Conservation (phyloP, 2,888 invertebrate genomes). For the Nomada flava region DNA sequence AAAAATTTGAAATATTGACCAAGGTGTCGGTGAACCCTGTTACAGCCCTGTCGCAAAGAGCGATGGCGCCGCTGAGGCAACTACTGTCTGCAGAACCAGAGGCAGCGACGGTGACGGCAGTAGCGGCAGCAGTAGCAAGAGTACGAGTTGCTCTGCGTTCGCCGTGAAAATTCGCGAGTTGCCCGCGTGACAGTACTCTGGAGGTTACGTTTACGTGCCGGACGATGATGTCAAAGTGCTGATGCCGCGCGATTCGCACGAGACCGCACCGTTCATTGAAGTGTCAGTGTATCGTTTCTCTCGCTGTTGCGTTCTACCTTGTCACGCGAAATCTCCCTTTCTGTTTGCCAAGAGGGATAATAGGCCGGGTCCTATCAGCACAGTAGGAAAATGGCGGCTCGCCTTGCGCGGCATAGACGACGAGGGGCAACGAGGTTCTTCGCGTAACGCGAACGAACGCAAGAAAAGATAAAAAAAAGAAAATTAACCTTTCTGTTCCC, state of each 20-base stretch:
- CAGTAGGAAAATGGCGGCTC: constrained; percentile 72
- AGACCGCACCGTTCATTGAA: constrained; percentile 21
- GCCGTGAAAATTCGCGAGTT: constrained; percentile 46
- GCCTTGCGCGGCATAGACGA: constrained; percentile 62
- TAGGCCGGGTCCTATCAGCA: constrained; percentile 69
- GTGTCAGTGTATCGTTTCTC: constrained; percentile 50
- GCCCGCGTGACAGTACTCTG: constrained; percentile 60
- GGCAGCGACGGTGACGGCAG: constrained; percentile 50
- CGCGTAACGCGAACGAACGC: constrained; percentile 21
- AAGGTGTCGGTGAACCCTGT: not conserved
- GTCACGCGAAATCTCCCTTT: constrained; percentile 45
- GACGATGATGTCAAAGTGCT: constrained; percentile 31
- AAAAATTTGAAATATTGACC: not conserved
- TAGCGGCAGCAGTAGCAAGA: constrained; percentile 57
- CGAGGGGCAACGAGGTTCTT: constrained; percentile 45
- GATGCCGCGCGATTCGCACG: constrained; percentile 19
- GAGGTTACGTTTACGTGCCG: constrained; percentile 8
- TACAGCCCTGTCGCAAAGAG: constrained; percentile 53
- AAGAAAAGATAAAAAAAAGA: not conserved
- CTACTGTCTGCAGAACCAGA: constrained; percentile 47
- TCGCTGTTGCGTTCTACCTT: constrained; percentile 32
- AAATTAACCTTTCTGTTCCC: constrained; percentile 8
- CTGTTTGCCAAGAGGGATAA: constrained; percentile 50
- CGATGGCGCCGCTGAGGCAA: constrained; percentile 56
- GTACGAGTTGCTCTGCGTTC: constrained; percentile 51